Percentiles rank a stretch among this genome's conserved stretches.
Conservation (phyloP, 2,888 invertebrate species). For the Eupsilia transversa region DNA sequence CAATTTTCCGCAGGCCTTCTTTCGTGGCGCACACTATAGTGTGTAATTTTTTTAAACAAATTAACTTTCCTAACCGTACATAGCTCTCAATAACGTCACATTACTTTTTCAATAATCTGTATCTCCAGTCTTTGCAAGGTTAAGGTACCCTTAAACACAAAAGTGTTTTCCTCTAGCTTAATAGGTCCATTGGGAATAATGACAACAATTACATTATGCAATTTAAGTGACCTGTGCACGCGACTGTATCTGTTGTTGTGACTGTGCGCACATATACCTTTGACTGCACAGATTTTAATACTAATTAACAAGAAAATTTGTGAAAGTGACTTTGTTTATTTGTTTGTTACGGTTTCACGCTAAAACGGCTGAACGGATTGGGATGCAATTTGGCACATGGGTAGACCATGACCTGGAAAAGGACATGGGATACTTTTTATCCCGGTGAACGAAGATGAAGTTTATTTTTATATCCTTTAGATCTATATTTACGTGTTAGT, state of each 20-base stretch:
- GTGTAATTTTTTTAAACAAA: neutral
- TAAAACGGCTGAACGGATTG: too few relatives aligned
- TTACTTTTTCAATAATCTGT: neutral
- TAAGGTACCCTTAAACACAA: too few relatives aligned
- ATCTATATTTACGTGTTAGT: slow-evolving; percentile 11
- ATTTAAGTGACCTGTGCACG: slow-evolving; percentile 17
- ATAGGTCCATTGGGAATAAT: slow-evolving; percentile 4
- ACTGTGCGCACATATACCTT: slow-evolving; percentile 33
- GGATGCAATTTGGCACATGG: too few relatives aligned
- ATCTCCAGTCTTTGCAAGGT: too few relatives aligned
- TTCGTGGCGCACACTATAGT: too few relatives aligned
- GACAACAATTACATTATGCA: slow-evolving; percentile 16
- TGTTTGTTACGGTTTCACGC: too few relatives aligned
- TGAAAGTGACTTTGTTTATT: too few relatives aligned
- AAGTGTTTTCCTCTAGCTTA: slow-evolving; percentile 21
- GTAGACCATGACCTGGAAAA: too few relatives aligned
- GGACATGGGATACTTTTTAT: too few relatives aligned
- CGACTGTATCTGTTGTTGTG: slow-evolving; percentile 26
- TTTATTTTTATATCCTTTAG: slow-evolving; percentile 1
- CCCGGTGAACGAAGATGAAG: too few relatives aligned
- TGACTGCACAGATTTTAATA: neutral
- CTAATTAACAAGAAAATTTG: too few relatives aligned
- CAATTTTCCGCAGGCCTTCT: too few relatives aligned
- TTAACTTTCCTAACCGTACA: neutral
- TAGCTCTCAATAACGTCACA: neutral